Evolutionary conservation across 1,140 invertebrate genomes (phyloP).

Genomic region (Dendrolimus punctatus): DNA sequence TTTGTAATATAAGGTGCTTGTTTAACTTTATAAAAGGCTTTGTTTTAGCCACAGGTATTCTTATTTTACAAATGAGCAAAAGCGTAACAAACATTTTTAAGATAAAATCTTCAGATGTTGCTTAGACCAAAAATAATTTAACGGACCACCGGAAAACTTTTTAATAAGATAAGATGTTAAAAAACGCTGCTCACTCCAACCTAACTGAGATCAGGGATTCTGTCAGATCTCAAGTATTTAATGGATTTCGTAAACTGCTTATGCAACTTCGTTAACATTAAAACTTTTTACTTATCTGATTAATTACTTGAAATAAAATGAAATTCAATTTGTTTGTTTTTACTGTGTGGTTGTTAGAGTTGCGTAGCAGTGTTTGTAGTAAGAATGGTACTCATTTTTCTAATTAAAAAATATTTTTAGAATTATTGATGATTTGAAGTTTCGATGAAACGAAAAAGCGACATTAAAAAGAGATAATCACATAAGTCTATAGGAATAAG

Average conservation of each 20-base stretch:
- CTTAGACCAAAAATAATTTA: conserved; percentile 9
- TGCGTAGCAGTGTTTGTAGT: no score
- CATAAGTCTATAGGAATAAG: no score
- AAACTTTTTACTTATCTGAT: conserved; percentile 1
- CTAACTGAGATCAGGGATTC: conserved; percentile 13
- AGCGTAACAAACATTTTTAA: conserved; percentile 4
- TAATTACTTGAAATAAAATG: no score
- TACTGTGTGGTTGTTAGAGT: no score
- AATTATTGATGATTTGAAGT: no score
- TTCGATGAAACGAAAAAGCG: no score
- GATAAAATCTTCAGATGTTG: conserved; percentile 11
- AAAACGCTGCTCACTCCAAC: conserved; percentile 17
- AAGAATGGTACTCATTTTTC: no score
- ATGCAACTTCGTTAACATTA: conserved; percentile 11
- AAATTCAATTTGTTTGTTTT: no score
- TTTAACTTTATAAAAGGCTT: neutral
- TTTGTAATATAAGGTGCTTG: neutral
- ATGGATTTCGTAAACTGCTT: conserved; percentile 23
- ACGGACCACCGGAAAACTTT: conserved; percentile 11
- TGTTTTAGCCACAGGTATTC: conserved; percentile 3
- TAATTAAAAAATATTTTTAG: no score
- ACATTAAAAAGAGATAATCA: no score
- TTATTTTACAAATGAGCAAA: conserved; percentile 5
- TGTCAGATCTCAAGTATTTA: conserved; percentile 16
- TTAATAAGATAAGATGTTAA: conserved; percentile 21